Conservation (phyloP, 2,113 vertebrate species). For the Syrrhaptes paradoxus region DNA sequence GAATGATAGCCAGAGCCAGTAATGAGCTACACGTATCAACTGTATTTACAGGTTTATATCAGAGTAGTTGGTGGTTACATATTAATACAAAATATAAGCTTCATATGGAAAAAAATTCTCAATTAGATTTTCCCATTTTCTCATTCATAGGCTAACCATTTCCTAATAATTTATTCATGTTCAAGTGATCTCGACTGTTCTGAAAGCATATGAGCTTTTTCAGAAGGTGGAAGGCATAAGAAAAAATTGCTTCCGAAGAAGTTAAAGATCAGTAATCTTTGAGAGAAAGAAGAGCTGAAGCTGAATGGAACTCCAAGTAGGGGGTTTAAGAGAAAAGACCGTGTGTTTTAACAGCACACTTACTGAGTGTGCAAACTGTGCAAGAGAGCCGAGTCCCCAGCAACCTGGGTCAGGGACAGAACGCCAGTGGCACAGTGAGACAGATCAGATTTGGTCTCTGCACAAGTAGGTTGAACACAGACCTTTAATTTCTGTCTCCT, state of each 20-base stretch:
- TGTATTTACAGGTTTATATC: neutral
- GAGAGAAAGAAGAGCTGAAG: neutral
- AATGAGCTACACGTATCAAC: neutral
- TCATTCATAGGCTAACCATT: neutral
- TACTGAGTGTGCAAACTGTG: neutral
- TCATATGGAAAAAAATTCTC: neutral
- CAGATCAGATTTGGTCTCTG: neutral
- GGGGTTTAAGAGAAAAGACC: neutral
- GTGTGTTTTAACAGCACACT: neutral
- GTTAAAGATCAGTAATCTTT: neutral
- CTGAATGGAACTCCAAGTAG: neutral
- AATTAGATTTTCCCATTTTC: neutral
- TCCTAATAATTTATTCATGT: neutral
- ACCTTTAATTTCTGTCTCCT: neutral
- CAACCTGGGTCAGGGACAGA: neutral
- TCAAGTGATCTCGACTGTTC: fast-evolving
- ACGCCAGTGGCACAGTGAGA: fast-evolving
- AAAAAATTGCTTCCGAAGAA: neutral
- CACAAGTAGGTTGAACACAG: neutral
- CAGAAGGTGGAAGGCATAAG: neutral
- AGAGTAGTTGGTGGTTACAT: neutral
- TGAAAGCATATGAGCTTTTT: neutral
- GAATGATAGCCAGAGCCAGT: neutral
- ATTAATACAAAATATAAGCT: neutral
- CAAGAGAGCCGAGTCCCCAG: neutral